These are phyloP conservation scores for Gnathonemus longibarbis DNA, from an alignment of 2,113 vertebrate genomes.

Conservation along the genomic window DNA sequence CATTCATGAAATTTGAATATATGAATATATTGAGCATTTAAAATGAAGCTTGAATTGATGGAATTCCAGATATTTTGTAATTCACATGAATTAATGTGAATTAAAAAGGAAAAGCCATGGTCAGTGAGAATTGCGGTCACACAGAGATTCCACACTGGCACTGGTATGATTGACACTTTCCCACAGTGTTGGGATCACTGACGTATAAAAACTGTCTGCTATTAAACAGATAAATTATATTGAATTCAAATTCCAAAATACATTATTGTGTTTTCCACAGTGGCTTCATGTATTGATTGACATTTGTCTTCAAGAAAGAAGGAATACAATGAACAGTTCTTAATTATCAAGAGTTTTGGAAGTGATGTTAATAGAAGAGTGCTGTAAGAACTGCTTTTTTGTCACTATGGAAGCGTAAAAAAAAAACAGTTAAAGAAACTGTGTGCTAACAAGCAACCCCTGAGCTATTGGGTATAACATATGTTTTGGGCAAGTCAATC, in stretches of 20 bases:
- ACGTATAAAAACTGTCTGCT: background rate
- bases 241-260: background rate
- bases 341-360: background rate
- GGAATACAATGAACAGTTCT: background rate
- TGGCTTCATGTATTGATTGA: background rate
- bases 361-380: background rate
- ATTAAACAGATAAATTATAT: slow-evolving; percentile 21
- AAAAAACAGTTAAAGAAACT: background rate
- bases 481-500: background rate
- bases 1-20: background rate
- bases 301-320: background rate
- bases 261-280: background rate
- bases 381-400: background rate
- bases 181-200: background rate
- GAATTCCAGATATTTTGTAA: background rate
- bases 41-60: background rate
- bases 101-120: background rate
- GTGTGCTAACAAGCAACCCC: background rate
- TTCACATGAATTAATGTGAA: background rate
- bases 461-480: background rate
- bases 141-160: background rate
- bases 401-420: background rate
- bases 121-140: background rate
- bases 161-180: background rate
- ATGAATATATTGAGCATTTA: background rate